Evolutionary conservation across 2,888 invertebrate genomes (phyloP), one percentile per base, ranked within the genome.

Genomic region (Mimumesa dahlbomi): DNA sequence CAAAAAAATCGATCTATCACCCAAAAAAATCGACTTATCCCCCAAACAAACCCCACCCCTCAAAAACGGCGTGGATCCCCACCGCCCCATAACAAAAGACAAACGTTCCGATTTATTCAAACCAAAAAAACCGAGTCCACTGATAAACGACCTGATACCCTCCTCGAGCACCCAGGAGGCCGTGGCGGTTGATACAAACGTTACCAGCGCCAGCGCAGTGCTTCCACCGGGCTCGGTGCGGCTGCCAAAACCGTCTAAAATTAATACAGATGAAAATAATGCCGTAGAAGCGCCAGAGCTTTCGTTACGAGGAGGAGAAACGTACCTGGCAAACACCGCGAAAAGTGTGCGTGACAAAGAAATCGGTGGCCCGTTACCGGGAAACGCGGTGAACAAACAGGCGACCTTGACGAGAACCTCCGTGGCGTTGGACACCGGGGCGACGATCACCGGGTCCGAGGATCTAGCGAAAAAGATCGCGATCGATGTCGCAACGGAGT

Each of bases 161-260:
- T n/a, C n/a, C n/a, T n/a, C n/a, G n/a, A n/a, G n/a, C n/a, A n/a
- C n/a, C n/a, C n/a, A n/a, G n/a, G n/a, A n/a, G n/a, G n/a, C n/a
- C n/a, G 59, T 43, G 9, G 38, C 16, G 13, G 18, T 13, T 29
- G 63, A 63, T 54, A 48, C 42, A 43, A 54, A 56, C 31, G 61
- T 68, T 43, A 69, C 38, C 77, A 72, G 64, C 62, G 65, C 68
- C 63, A 62, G 48, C 29, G 59, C 6, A 45, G 56, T 57, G 46
- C 54, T 56, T 38, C 29, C 56, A 42, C 50, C 71, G 65, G 42
- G 1, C 14, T 42, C 45, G 45, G 58, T 38, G 52, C 14, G 61
- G 49, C 61, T 85, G 85, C 83, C 85, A 83, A 85, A 82, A 77
- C 68, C 71, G 74, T 75, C 82, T 80, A 82, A 81, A 82, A 83